Base-by-base conservation (phyloP, 2,888 invertebrate genomes). In the Pterostichus madidus region DNA sequence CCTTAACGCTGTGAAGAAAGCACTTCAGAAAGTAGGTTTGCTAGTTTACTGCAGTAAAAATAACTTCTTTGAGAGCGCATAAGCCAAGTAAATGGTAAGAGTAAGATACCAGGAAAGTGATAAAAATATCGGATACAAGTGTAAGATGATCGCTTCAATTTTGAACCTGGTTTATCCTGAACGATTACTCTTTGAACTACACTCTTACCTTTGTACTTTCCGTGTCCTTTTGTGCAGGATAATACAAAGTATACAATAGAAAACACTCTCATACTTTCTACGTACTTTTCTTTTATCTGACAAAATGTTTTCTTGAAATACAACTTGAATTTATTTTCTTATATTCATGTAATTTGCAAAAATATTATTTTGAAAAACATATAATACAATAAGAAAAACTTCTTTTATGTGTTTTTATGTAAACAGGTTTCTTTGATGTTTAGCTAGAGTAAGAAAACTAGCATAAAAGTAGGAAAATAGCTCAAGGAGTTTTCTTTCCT, bases 71-170 rank as follows among this genome's bases (percentile, higher is more conserved):
- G 35, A 64, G 35, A n/a, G 24, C 24, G 24, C 24, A 24, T 24
- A 24, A 24, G 24, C 24, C 24, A 24, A 32, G 64, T 7, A 8
- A 7, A 64, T 64, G 32, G 64, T n/a, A n/a, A 5, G 13, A 13
- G n/a, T 49, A 49, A 31, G 35, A 64, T 39, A 32, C 31, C 32
- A 7, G 64, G n/a, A 32, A 64, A n/a, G 64, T 64, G 64, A 64
- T 64, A 64, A 64, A 59, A 64, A 64, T 64, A 64, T 64, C 64
- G 64, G 35, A 64, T 64, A 64, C 64, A 64, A 64, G 64, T 64
- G 35, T 64, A 35, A 64, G 64, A 64, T 64, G 64, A 64, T 64
- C 64, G 64, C 13, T 35, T 64, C 32, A 64, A 64, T 64, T 61
- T 64, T 64, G 59, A 64, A 32, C 35, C 64, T 64, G 64, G 64